Evolutionary conservation across 2,797 vertebrate genomes (phyloP).

Genomic region (Rousettus madagascariensis): DNA sequence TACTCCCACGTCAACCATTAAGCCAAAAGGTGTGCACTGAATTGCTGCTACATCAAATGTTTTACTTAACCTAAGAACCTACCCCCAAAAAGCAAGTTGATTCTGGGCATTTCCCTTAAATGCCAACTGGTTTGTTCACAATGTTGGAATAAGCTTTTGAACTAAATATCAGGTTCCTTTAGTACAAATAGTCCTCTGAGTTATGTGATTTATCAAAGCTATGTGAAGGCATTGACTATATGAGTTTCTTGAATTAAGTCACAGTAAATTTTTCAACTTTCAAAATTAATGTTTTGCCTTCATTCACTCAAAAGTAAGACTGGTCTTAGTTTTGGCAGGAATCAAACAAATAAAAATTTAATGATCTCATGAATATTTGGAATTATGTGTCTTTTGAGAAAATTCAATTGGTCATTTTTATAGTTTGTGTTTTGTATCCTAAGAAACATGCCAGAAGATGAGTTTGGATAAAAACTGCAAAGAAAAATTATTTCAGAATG

Average conservation of each 20-base stretch:
- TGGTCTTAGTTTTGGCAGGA: neutral
- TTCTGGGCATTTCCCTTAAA: neutral
- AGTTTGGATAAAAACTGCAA: constrained; percentile 32
- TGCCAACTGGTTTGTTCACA: neutral
- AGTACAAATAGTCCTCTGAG: neutral
- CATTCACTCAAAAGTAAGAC: neutral
- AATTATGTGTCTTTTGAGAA: neutral
- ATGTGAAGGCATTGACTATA: neutral
- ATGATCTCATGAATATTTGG: constrained; percentile 11
- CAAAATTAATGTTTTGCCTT: neutral
- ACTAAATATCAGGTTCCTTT: neutral
- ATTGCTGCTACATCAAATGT: neutral
- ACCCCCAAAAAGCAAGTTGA: neutral
- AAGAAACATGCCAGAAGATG: neutral
- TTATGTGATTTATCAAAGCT: neutral
- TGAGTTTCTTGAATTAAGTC: neutral
- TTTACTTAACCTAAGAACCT: neutral
- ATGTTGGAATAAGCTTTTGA: neutral
- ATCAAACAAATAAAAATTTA: constrained; percentile 11
- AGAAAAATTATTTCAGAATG: neutral
- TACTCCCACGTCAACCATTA: neutral
- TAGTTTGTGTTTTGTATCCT: neutral
- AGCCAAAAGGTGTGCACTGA: neutral
- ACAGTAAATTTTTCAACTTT: neutral
- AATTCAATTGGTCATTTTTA: neutral